Conservation (phyloP, 2,797 vertebrate genomes). For the Varecia variegata region DNA sequence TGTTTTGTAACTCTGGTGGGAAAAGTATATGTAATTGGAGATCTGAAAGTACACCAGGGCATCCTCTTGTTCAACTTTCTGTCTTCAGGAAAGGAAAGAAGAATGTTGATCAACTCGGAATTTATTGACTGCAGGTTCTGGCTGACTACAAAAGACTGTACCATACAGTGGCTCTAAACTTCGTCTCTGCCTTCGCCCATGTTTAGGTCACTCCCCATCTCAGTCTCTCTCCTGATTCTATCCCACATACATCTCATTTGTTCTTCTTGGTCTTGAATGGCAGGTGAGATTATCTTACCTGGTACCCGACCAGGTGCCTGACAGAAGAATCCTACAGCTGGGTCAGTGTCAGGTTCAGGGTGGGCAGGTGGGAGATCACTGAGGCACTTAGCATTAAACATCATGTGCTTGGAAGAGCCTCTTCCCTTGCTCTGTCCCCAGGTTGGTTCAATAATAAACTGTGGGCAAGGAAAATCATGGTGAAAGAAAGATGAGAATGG, state of each 20-base stretch:
- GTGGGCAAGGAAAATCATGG: not conserved
- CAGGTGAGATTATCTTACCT: not conserved
- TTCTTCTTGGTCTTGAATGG: not conserved
- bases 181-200: not conserved
- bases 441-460: not conserved
- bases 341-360: not conserved
- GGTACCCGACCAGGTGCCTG: not conserved
- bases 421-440: not conserved
- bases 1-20: no score
- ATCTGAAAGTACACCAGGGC: no score
- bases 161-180: not conserved
- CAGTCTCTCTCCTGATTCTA: not conserved
- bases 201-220: not conserved
- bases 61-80: not conserved
- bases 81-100: not conserved
- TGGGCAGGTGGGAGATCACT: not conserved
- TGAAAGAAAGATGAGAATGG: not conserved
- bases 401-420: not conserved
- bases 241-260: not conserved
- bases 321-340: not conserved
- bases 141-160: not conserved
- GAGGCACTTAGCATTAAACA: not conserved
- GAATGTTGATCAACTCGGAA: not conserved
- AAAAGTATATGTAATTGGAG: no score
- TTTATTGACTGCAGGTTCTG: not conserved